Evolutionary conservation across 2,113 vertebrate genomes (phyloP).

Genomic region (Sigmodon hispidus): DNA sequence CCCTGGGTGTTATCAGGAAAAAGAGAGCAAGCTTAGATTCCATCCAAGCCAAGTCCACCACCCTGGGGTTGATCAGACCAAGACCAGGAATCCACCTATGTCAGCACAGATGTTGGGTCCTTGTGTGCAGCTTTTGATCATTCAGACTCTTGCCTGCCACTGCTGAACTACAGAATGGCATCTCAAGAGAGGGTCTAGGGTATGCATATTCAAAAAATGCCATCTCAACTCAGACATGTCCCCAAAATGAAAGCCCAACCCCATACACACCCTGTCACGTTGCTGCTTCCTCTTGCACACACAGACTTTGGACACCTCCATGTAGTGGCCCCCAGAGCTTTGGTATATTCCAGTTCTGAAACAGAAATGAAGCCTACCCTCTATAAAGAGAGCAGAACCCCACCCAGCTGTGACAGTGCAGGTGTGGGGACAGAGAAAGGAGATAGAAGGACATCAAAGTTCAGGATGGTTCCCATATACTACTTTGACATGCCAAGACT

Average conservation of each 20-base stretch:
- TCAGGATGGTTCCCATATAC: neutral
- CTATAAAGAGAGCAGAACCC: neutral
- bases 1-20: neutral
- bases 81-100: neutral
- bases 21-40: neutral
- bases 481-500: neutral
- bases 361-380: neutral
- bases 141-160: neutral
- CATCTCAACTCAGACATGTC: neutral
- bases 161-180: accelerated
- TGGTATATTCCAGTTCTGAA: neutral
- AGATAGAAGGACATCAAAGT: neutral
- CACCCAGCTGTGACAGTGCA: no score
- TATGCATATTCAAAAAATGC: neutral
- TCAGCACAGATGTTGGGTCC: neutral
- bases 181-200: neutral
- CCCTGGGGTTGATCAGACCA: neutral
- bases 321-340: neutral
- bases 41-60: accelerated
- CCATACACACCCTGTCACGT: no score
- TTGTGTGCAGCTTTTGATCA: neutral
- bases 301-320: neutral
- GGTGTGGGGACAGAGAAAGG: no score
- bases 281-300: accelerated
- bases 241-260: neutral